Evolutionary conservation across 2,113 vertebrate genomes (phyloP).

Genomic region (Ageneiosus marmoratus): DNA sequence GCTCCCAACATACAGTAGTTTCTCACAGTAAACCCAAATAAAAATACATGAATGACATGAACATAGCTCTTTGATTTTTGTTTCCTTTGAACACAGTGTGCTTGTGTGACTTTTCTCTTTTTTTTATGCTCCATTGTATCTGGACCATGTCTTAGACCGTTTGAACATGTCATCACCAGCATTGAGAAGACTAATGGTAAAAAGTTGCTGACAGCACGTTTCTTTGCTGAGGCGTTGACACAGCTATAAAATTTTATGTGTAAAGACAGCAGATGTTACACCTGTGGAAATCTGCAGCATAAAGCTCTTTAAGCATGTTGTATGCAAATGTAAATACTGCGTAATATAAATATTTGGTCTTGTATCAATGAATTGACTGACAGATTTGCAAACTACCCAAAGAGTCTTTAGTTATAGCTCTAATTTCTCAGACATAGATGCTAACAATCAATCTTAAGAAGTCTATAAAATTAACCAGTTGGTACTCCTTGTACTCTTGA

Average conservation of each 20-base stretch:
- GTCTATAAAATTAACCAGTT: too few species aligned
- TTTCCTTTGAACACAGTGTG: background rate
- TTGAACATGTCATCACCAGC: constrained; percentile 1
- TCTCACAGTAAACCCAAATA: background rate
- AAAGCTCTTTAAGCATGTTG: background rate
- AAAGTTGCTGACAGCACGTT: background rate
- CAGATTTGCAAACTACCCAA: background rate
- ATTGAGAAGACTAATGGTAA: background rate
- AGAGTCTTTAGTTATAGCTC: background rate
- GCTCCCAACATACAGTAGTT: background rate
- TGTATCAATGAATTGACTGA: background rate
- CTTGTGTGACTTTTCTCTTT: background rate
- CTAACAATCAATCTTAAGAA: too few species aligned
- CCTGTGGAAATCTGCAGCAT: background rate
- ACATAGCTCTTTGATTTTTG: background rate
- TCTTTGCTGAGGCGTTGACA: background rate
- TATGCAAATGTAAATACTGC: background rate
- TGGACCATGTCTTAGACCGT: background rate
- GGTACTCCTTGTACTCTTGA: too few species aligned
- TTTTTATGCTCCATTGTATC: background rate
- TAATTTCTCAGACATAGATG: background rate
- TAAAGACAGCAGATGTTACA: background rate
- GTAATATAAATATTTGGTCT: background rate
- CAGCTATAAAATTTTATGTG: background rate
- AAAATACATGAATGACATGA: background rate